These are phyloP conservation scores for Megalops cyprinoides DNA, from an alignment of 2,797 vertebrate genomes.

Conservation along the genomic window DNA sequence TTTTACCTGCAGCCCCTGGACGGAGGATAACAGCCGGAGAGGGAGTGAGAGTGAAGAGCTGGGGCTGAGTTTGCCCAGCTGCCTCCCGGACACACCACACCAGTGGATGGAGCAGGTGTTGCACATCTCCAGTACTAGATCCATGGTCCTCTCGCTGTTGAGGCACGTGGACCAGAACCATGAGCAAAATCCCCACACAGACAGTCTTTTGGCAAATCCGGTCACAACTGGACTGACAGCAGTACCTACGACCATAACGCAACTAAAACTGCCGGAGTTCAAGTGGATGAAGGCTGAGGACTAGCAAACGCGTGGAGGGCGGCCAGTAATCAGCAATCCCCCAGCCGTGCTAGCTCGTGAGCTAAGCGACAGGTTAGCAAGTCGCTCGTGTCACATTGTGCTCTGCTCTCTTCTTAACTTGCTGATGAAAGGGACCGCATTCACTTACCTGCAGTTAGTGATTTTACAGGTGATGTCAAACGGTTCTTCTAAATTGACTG, in stretches of 20 bases:
- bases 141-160: conserved; percentile 96
- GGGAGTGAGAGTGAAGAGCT: conserved; percentile 88
- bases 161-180: conserved; percentile 41
- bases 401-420: no score
- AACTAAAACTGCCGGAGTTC: no score
- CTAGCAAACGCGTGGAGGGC: no score
- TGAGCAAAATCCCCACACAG: no score
- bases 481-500: conserved; percentile 93
- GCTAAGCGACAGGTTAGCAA: no score
- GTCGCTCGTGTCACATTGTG: no score
- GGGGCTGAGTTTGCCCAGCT: conserved; percentile 91
- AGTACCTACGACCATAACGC: no score
- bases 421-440: not conserved
- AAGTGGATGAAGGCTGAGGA: no score
- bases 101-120: conserved; percentile 94
- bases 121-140: conserved; percentile 95
- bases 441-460: conserved; percentile 95
- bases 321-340: no score
- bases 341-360: no score
- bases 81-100: conserved; percentile 94
- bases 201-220: not conserved
- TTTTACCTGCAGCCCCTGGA: conserved; percentile 95
- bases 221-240: not conserved
- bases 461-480: conserved; percentile 97
- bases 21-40: conserved; percentile 87